Evolutionary conservation across 1,140 invertebrate species (phyloP), one percentile per base, ranked within the genome.

Genomic region (Drosophila ogumai): DNA sequence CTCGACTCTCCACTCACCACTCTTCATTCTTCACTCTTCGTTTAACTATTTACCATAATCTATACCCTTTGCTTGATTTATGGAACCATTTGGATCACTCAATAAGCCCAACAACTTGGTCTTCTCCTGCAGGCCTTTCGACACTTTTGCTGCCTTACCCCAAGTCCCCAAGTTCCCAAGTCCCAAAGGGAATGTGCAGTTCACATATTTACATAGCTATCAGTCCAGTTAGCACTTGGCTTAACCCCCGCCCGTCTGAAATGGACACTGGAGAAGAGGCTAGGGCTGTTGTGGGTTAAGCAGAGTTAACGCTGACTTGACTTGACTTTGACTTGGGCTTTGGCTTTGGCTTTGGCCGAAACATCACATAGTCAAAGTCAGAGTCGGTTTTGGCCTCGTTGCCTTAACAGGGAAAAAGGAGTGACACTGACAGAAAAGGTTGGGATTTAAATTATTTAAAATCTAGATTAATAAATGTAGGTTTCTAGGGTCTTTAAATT

Each of bases 31-130:
- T 32, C 17, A 7, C 32, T 61, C 43, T 25, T 10, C 32, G 2
- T 12, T 54, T 3, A 6, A 55, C 52, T 55, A 55, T 55, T 46
- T 49, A 63, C 56, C 63, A 46, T 66, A 66, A 61, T 61, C 63
- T n/a, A 54, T 66, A 57, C 10, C 52, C 28, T 31, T 75, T 75
- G 49, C 55, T 61, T 77, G 73, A 77, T 77, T 77, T 76, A 77
- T 77, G 73, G 38, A 61, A 58, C 47, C 49, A 71, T 58, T 68
- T 44, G 73, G 74, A 78, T 78, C 75, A 77, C 74, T 77, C 64
- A 69, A 78, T 78, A 78, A 69, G 64, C 52, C 6, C 52, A 15
- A 36, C 46, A 19, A 49, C 56, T 38, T 49, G 8, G 28, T 12
- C 43, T 28, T 12, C 60, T 12, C 60, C 34, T 61, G n/a, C 31